phyloP scores from a whole-genome alignment of 2,888 invertebrate species.

The Muschampia plurimacula region DNA sequence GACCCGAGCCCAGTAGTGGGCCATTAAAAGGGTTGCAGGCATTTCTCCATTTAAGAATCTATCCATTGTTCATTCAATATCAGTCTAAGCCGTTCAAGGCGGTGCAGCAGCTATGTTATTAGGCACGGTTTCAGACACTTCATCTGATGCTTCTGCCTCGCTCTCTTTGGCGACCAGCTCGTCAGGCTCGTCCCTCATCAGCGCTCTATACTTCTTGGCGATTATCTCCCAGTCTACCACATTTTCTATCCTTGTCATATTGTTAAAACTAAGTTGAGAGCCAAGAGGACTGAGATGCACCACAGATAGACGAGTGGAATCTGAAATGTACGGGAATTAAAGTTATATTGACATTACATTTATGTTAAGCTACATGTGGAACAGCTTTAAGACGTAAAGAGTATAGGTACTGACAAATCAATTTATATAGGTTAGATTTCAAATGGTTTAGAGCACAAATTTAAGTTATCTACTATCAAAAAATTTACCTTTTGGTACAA shows the following conservation, averaged over 20 bases:
- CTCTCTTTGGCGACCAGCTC: conserved; percentile 68
- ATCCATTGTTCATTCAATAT: neutral
- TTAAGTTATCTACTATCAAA: too few species aligned
- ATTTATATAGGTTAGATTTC: too few species aligned
- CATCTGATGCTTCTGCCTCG: conserved; percentile 74
- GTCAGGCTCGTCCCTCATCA: conserved; percentile 83
- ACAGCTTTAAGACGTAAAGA: too few species aligned
- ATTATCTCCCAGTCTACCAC: conserved; percentile 97
- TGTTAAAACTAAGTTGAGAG: conserved; percentile 93
- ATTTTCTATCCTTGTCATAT: conserved; percentile 93
- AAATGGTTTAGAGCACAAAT: too few species aligned
- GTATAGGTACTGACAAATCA: too few species aligned
- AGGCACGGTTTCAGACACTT: conserved; percentile 73
- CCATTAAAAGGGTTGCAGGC: too few species aligned
- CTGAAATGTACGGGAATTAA: conserved; percentile 61
- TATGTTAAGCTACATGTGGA: too few species aligned
- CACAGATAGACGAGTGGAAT: conserved; percentile 92
- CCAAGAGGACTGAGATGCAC: conserved; percentile 94
- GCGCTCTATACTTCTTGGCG: conserved; percentile 93
- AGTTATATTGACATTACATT: neutral
- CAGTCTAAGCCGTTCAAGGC: conserved; percentile 59
- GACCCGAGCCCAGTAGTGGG: neutral
- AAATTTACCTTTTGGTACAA: conserved; percentile 88
- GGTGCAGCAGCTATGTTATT: conserved; percentile 74
- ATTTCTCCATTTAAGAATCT: neutral